These are phyloP conservation scores for Dasypogon diadema DNA, from an alignment of 2,888 invertebrate genomes.

Conservation along the genomic window DNA sequence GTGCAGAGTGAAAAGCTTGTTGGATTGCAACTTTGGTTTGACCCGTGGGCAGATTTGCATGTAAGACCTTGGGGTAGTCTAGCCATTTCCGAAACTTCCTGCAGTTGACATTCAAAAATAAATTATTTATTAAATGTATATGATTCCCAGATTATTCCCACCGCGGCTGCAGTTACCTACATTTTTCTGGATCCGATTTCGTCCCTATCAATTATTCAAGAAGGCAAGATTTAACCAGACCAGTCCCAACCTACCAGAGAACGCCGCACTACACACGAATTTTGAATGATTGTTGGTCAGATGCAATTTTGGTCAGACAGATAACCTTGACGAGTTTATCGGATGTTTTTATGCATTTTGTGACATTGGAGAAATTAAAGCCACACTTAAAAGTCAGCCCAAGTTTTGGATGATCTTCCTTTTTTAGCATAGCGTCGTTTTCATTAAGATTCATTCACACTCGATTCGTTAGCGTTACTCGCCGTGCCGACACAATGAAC, in stretches of 20 bases:
- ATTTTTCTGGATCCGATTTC: neutral
- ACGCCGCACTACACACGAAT: neutral
- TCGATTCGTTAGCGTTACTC: neutral
- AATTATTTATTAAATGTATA: constrained; percentile 30
- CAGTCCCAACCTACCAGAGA: neutral
- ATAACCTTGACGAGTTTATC: neutral
- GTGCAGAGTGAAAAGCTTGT: constrained; percentile 7
- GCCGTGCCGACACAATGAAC: neutral
- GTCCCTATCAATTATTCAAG: constrained; percentile 20
- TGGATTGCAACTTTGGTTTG: neutral
- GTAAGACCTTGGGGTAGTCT: constrained; percentile 29
- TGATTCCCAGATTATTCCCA: neutral
- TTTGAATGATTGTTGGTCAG: constrained; percentile 5
- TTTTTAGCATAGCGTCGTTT: too few relatives aligned
- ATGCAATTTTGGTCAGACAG: constrained; percentile 35
- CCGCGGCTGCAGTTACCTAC: neutral
- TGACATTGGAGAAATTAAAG: neutral
- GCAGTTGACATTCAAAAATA: constrained; percentile 18
- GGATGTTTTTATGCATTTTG: constrained; percentile 3
- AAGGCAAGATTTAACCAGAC: neutral
- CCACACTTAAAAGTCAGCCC: neutral
- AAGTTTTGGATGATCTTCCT: neutral
- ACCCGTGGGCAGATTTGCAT: constrained; percentile 41
- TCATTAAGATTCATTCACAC: neutral
- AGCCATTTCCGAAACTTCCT: constrained; percentile 41